Evolutionary conservation across 1,140 invertebrate genomes (phyloP), one percentile per base, ranked within the genome.

Genomic region (Drosophila lacteicornis): DNA sequence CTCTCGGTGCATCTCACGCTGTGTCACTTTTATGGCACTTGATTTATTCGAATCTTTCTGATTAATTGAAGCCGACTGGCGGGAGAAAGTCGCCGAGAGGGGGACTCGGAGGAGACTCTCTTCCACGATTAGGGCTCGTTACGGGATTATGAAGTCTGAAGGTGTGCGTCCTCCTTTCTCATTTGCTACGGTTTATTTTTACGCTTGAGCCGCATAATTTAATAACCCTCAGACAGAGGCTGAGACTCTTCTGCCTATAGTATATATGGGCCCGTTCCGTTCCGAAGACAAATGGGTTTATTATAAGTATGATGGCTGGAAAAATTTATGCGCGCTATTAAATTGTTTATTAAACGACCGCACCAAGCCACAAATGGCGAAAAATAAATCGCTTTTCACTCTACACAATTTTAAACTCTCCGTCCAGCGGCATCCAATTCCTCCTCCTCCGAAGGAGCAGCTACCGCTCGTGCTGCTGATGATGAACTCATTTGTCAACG

Each of bases 331-430:
- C 84, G 81, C 80, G 84, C 85, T 79, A 90, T 90, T 84, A 88
- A 88, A 88, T 88, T 88, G 85, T 88, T 88, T 88, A 88, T 88
- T 88, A 90, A 90, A 88, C 78, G 85, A 78, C 85, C 85, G 63
- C 82, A 79, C 65, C 69, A 60, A 46, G 82, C 69, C 66, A 42
- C 83, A 90, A 88, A 88, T 88, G 85, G 84, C 84, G 84, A 86
- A 84, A 79, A 84, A 88, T 88, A 90, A 88, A 88, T 88, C 85
- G 81, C 81, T 88, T 90, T 88, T 88, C 85, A 90, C 85, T 90
- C 78, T 76, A 55, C 85, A 82, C 79, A 59, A 59, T 77, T 67
- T 82, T 69, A 77, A 56, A 80, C 55, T 62, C 79, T 27, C 30
- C 46, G n/a, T 47, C 57, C 27, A 8, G 27, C 45, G 30, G 59